Percentiles rank a stretch among this genome's conserved stretches.
phyloP scores from a whole-genome alignment of 2,113 vertebrate species.

The Nothoprocta pentlandii region DNA sequence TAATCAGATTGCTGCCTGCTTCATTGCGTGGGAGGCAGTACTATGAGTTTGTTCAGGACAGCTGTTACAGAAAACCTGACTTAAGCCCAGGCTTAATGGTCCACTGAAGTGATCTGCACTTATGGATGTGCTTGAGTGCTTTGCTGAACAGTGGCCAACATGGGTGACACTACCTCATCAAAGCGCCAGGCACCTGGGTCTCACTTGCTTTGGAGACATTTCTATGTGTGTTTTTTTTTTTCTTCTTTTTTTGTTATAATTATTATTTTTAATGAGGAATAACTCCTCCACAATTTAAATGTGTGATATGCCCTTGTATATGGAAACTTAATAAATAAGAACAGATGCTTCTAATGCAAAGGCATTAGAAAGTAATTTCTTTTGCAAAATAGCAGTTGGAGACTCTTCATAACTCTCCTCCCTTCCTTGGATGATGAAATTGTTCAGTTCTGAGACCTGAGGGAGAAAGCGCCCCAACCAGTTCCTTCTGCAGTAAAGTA shows the following conservation, averaged over 20 bases:
- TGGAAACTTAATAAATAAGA: slow-evolving; percentile 34
- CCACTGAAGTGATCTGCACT: not conserved
- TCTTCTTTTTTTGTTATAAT: not conserved
- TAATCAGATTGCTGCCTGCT: slow-evolving; percentile 4
- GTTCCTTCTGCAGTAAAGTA: slow-evolving; percentile 40
- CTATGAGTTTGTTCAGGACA: not conserved
- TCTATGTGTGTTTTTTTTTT: not conserved
- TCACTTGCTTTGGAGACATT: not conserved
- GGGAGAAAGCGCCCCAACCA: not conserved
- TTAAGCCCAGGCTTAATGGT: not conserved
- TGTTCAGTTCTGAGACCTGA: not conserved
- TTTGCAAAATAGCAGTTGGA: slow-evolving; percentile 39
- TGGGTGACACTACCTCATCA: not conserved
- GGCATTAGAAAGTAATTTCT: slow-evolving; percentile 33
- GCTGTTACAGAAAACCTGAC: not conserved
- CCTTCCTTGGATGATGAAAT: not conserved
- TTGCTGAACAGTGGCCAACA: not conserved
- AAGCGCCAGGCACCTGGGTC: not conserved
- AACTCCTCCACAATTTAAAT: slow-evolving; percentile 1
- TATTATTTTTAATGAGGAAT: not conserved
- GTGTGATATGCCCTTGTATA: not conserved
- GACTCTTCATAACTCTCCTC: not conserved
- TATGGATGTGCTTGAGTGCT: not conserved
- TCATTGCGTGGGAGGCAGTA: not conserved
- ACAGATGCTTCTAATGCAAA: slow-evolving; percentile 21